Evolutionary conservation across 1,140 invertebrate species (phyloP).

Genomic region (Saccostrea glomerata): DNA sequence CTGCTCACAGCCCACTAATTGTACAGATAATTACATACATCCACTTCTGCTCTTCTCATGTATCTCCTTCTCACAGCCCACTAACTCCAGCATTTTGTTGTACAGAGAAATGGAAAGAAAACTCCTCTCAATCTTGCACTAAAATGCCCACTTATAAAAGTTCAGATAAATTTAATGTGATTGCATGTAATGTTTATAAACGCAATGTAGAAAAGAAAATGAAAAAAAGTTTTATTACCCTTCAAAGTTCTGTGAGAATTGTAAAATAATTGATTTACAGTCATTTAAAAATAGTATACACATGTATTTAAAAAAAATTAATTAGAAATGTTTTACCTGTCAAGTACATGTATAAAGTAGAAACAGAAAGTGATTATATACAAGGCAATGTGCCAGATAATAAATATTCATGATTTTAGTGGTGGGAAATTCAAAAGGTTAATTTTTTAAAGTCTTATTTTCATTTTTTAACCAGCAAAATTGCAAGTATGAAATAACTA

Average conservation of each 20-base stretch:
- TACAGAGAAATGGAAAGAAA: not conserved
- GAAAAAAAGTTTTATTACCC: not conserved
- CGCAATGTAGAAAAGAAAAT: not conserved
- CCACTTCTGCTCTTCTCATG: not conserved
- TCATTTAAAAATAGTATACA: too few relatives aligned
- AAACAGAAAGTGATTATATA: not conserved
- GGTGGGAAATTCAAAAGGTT: not conserved
- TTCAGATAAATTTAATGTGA: not conserved
- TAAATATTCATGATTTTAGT: conserved; percentile 15
- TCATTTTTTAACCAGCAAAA: too few relatives aligned
- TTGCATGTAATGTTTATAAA: not conserved
- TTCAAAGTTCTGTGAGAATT: not conserved
- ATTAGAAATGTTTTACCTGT: not conserved
- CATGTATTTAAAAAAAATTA: not conserved
- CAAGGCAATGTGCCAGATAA: not conserved
- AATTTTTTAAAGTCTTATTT: not conserved
- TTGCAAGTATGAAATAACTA: not conserved
- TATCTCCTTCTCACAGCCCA: conserved; percentile 2
- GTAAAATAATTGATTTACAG: not conserved
- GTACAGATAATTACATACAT: conserved; percentile 11
- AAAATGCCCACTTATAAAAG: conserved; percentile 63
- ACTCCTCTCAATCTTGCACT: conserved; percentile 36
- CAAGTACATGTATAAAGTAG: not conserved
- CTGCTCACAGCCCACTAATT: conserved; percentile 1
- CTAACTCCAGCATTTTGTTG: not conserved